Evolutionary conservation across 2,797 vertebrate species (phyloP).

Genomic region (Meda fulgida): DNA sequence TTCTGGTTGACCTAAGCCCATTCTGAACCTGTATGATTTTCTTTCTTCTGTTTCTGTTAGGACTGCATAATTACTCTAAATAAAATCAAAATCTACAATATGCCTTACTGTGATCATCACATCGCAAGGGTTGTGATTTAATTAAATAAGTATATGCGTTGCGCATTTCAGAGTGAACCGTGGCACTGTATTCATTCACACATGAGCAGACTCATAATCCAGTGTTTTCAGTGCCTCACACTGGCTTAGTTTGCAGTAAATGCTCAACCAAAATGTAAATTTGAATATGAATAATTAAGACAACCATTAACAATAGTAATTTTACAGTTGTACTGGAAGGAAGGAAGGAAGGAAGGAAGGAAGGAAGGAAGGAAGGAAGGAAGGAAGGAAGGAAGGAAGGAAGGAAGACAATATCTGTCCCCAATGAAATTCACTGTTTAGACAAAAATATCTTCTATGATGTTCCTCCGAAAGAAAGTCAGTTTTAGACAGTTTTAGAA

Average conservation of each 20-base stretch:
- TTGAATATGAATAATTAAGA: too few species aligned
- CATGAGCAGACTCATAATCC: not conserved
- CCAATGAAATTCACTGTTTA: not conserved
- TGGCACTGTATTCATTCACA: not conserved
- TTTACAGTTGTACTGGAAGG: too few species aligned
- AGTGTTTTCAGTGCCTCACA: not conserved
- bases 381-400: too few species aligned
- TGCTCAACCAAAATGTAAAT: not conserved
- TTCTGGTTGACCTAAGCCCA: constrained; percentile 67
- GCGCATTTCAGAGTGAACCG: not conserved
- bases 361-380: too few species aligned
- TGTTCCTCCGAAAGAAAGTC: not conserved
- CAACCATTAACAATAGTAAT: too few species aligned
- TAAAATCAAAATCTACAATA: not conserved
- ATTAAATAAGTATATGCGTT: not conserved
- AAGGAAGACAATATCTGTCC: not conserved
- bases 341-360: too few species aligned
- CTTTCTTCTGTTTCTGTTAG: not conserved
- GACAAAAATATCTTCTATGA: not conserved
- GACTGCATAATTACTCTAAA: not conserved
- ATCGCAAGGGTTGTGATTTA: not conserved
- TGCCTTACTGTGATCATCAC: not conserved
- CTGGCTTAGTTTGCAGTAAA: not conserved
- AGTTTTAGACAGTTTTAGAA: not conserved
- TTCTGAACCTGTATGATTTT: not conserved